Evolutionary conservation across 1,140 invertebrate species (phyloP), one percentile per base, ranked within the genome.

Genomic region (Acromyrmex heyeri): DNA sequence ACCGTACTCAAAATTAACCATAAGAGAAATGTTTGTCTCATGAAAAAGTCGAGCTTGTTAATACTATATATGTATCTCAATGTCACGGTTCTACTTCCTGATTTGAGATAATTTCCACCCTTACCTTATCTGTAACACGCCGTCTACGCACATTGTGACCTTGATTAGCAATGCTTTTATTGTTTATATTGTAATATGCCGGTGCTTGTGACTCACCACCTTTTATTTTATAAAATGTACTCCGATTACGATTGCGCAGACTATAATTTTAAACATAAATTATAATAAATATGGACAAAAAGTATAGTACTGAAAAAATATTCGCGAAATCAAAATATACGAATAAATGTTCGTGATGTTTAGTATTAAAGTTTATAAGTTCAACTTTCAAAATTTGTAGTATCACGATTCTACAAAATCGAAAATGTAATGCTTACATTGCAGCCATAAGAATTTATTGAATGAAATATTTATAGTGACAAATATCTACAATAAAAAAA

Each of bases 21-120:
- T 44, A 10, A 44, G 12, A 38, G 7, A 70, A 27, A 21, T 16
- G 1, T 0, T 48, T 57, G 27, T 55, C 6, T 69, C 24, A 79
- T 4, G 10, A 69, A 8, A 7, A 38, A 55, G 18, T 6, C 3
- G 3, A 38, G 18, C 7, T 44, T 44, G 2, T 57, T 44, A 57
- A 81, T 21, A 24, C n/a, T 27, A 24, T 44, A 7, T 34, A 10
- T 27, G 62, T 44, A 44, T 44, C 38, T 38, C 77, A 55, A 1
- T 24, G 16, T 61, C 21, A 64, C 21, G 8, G 4, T 69, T 44
- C 0, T 44, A 57, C 48, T 81, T 81, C 30, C 77, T 81, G 30
- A 81, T 57, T 81, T 21, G 5, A 81, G 64, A 81, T 57, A 65
- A 81, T 30, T 81, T 57, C n/a, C 27, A 81, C 30, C 77, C 50